Percentiles rank a stretch among this genome's conserved stretches.
Conservation (phyloP, 37 sponge, comb jelly and placozoan genomes). For the Diacarnus erythraeanus region DNA sequence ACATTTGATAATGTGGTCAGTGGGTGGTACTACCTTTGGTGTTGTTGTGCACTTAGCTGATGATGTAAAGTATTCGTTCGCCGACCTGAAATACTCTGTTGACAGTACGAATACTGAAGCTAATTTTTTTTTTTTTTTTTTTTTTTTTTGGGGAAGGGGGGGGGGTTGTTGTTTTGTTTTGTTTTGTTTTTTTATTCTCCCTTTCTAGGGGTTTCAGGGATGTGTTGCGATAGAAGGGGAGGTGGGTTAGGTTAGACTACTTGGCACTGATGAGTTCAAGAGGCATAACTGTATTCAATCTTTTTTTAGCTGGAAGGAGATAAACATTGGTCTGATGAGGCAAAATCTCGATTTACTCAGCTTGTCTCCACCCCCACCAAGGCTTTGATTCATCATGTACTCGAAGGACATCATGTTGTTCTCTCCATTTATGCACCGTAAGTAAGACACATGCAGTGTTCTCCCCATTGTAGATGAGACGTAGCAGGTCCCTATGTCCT, state of each 20-base stretch:
- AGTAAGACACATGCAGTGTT: background rate
- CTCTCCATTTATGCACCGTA: background rate
- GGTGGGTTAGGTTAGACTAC: no score
- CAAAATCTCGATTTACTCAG: constrained; percentile 13
- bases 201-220: no score
- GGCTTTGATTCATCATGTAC: background rate
- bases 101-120: constrained; percentile 7
- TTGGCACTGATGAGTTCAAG: no score
- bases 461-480: no score
- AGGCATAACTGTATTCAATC: no score
- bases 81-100: constrained; percentile 8
- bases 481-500: no score
- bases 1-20: background rate
- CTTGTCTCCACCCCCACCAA: background rate
- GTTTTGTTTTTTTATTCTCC: no score
- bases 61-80: constrained; percentile 19
- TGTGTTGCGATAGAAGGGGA: no score
- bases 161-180: no score
- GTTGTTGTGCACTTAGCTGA: background rate
- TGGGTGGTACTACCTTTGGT: background rate
- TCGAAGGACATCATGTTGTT: background rate
- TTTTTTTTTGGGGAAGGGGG: no score
- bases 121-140: no score
- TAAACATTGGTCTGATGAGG: background rate
- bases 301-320: background rate